Base-by-base conservation (phyloP, 2,113 vertebrate species). In the Centropristis striata region DNA sequence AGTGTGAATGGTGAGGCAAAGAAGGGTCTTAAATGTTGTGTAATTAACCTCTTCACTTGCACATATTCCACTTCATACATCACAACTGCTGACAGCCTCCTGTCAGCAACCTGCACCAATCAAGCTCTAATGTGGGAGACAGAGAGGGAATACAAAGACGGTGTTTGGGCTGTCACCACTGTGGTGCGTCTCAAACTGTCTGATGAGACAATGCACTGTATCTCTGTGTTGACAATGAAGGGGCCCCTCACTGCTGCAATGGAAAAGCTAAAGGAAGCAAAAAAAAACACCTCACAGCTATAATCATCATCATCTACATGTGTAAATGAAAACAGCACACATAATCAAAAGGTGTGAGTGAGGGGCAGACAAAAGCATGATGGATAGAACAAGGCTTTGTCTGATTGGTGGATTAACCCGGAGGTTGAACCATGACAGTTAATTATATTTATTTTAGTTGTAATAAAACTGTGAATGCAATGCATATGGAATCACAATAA, bases 31-130 rank as follows among this genome's bases (percentile, higher is more conserved):
- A 83, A 85, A 86, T 77, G 84, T 81, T 77, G 39, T 67, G 86
- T 87, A 91, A 94, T 94, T 94, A 92, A 92, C 86, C 90, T 91
- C 88, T 90, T 88, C 85, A 78, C 68, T 88, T 57, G 78, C 78
- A 78, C 69, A 23, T 78, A 88, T 87, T 80, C 86, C 67, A 80
- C 91, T 86, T 89, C 83, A 85, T 75, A 77, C 80, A 79, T 76
- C 80, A 55, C 75, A 75, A 55, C 76, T 75, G 65, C 58, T 88
- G 90, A 89, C 89, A 88, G 80, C 77, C 71, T 88, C 78, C 87
- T 90, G 90, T 87, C 88, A 89, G 79, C 78, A 72, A 84, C 84
- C 69, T 85, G 78, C 83, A 85, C 87, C 85, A 87, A 88, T 92
- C 84, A 83, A 41, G 51, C 74, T 16, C 75, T 78, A 74, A 88